Conservation (phyloP, 2,888 invertebrate species). For the Eristalis tenax region DNA sequence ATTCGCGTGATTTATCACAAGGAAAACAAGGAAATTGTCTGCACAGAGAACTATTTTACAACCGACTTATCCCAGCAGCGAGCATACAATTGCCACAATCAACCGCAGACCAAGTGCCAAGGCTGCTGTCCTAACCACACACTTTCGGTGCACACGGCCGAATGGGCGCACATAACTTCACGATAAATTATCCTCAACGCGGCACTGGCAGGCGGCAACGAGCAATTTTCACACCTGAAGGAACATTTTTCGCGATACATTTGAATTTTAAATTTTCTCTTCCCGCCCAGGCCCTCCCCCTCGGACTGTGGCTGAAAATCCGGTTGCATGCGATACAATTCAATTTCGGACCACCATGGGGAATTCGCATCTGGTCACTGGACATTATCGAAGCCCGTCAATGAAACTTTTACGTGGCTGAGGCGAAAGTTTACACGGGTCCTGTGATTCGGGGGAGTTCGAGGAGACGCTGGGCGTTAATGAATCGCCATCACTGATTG, state of each 20-base stretch:
- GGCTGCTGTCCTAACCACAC: slow-evolving; percentile 21
- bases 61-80: slow-evolving; percentile 3
- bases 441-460: background rate
- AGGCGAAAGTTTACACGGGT: background rate
- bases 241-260: slow-evolving; percentile 32
- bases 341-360: background rate
- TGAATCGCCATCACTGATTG: background rate
- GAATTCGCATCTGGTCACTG: slow-evolving; percentile 15
- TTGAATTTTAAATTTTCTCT: slow-evolving; percentile 36
- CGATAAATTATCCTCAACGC: slow-evolving; percentile 20
- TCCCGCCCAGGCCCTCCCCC: background rate
- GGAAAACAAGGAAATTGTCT: slow-evolving; percentile 25
- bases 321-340: slow-evolving; percentile 17
- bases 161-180: background rate
- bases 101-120: slow-evolving; percentile 26
- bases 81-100: slow-evolving; percentile 15
- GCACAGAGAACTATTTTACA: background rate
- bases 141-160: background rate
- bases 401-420: background rate
- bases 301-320: background rate
- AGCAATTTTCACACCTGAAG: slow-evolving; percentile 49
- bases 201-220: slow-evolving; percentile 17
- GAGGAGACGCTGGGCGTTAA: background rate
- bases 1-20: background rate
- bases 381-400: background rate